These are phyloP conservation scores for Tychaedon coryphoeus DNA, from an alignment of 2,113 vertebrate genomes.

Conservation along the genomic window DNA sequence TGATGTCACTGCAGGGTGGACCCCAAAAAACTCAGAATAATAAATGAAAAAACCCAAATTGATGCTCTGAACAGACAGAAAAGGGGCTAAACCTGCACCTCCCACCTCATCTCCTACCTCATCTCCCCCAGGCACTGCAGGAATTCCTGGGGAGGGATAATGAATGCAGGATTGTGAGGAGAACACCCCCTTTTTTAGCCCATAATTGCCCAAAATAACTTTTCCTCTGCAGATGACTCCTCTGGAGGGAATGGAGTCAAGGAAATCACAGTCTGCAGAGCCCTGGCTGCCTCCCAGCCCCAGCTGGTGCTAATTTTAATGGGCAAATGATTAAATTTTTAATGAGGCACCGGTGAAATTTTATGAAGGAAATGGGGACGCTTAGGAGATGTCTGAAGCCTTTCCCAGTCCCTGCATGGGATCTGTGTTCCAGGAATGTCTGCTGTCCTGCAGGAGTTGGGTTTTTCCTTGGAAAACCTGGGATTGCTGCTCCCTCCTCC, in stretches of 20 bases:
- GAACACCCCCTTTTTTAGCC: neutral
- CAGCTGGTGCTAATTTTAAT: conserved; percentile 55
- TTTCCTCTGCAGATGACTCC: conserved; percentile 6
- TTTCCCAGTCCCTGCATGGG: neutral
- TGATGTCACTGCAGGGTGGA: fast-evolving
- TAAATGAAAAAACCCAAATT: fast-evolving
- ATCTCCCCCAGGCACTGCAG: neutral
- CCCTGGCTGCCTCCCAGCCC: conserved; percentile 33
- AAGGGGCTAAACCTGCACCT: neutral
- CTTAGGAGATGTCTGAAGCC: neutral
- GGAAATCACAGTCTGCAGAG: conserved; percentile 12
- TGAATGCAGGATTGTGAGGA: neutral
- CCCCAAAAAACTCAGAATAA: neutral
- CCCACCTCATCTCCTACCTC: neutral
- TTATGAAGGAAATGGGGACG: neutral
- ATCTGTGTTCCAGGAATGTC: neutral
- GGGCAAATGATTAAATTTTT: conserved; percentile 51
- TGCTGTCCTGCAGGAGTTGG: neutral
- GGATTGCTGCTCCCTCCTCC: neutral
- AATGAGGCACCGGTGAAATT: conserved; percentile 42
- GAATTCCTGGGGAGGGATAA: neutral
- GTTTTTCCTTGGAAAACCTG: neutral
- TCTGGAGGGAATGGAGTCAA: neutral
- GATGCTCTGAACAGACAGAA: too few relatives aligned
- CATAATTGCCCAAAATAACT: conserved; percentile 43